Evolutionary conservation across 2,888 invertebrate species (phyloP).

Genomic region (Operophtera brumata): DNA sequence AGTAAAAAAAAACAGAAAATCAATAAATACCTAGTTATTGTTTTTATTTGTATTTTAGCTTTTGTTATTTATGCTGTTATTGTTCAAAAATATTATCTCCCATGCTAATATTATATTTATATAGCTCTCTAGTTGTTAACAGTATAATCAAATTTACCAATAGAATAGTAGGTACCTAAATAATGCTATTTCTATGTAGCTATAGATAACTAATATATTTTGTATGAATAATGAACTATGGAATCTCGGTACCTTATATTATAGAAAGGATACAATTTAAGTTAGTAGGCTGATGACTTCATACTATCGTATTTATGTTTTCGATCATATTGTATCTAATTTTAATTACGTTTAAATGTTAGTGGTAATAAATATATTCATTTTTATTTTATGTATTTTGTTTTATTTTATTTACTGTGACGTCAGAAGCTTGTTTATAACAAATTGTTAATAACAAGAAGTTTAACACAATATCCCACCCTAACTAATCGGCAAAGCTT

Average conservation of each 20-base stretch:
- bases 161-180: conserved; percentile 51
- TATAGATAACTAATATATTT: conserved; percentile 40
- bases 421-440: conserved; percentile 22
- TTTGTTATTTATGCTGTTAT: conserved; percentile 24
- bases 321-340: conserved; percentile 55
- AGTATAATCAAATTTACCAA: conserved; percentile 41
- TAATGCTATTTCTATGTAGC: conserved; percentile 50
- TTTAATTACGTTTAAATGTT: conserved; percentile 71
- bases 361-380: conserved; percentile 78
- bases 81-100: conserved; percentile 5
- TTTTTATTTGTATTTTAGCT: conserved; percentile 30
- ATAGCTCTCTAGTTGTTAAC: conserved; percentile 55
- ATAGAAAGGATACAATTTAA: conserved; percentile 40
- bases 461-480: neutral
- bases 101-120: conserved; percentile 27
- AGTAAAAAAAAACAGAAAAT: conserved; percentile 16
- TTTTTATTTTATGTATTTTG: conserved; percentile 77
- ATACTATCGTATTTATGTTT: conserved; percentile 41
- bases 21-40: conserved; percentile 1
- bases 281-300: conserved; percentile 31
- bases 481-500: conserved; percentile 2
- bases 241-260: conserved; percentile 73
- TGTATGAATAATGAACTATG: conserved; percentile 49
- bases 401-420: conserved; percentile 72
- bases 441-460: conserved; percentile 2